These are phyloP conservation scores for Rapana venosa DNA, from an alignment of 2,888 invertebrate species.

Conservation along the genomic window DNA sequence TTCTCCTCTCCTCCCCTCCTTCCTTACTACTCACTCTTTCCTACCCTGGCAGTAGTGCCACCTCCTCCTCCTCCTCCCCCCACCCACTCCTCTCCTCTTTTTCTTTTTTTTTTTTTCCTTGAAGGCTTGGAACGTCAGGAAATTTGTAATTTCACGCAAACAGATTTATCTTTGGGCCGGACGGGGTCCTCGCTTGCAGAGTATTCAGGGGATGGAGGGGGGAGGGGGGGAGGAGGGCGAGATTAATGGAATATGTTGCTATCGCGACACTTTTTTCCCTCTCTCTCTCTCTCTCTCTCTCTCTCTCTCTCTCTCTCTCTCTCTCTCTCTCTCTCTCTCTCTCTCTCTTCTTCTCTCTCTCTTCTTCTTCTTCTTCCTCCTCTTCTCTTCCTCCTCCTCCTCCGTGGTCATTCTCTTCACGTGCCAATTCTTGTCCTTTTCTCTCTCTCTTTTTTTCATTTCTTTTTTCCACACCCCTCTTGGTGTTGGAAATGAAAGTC, in stretches of 20 bases:
- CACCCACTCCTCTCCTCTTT: neutral
- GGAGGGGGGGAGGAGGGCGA: neutral
- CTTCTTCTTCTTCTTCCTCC: neutral
- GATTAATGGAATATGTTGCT: constrained; percentile 39
- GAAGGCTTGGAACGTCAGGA: constrained; percentile 43
- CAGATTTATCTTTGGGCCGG: constrained; percentile 42
- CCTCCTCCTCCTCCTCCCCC: neutral
- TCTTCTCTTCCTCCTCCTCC: no score
- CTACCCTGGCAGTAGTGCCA: no score
- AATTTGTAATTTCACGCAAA: constrained; percentile 54
- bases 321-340: no score
- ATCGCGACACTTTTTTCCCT: constrained; percentile 14
- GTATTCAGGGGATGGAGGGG: neutral
- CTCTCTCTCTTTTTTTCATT: neutral
- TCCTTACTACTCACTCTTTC: constrained; percentile 16
- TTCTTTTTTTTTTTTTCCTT: neutral
- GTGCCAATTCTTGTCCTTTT: constrained; percentile 1
- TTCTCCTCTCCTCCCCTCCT: neutral
- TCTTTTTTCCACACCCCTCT: no score
- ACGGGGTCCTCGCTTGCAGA: neutral
- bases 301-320: no score
- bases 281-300: no score
- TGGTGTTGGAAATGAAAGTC: constrained; percentile 38
- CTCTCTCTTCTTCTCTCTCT: neutral
- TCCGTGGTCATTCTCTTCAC: constrained; percentile 35